phyloP scores from a whole-genome alignment of 2,797 vertebrate genomes.

The Parauchenoglanis punctatus region DNA sequence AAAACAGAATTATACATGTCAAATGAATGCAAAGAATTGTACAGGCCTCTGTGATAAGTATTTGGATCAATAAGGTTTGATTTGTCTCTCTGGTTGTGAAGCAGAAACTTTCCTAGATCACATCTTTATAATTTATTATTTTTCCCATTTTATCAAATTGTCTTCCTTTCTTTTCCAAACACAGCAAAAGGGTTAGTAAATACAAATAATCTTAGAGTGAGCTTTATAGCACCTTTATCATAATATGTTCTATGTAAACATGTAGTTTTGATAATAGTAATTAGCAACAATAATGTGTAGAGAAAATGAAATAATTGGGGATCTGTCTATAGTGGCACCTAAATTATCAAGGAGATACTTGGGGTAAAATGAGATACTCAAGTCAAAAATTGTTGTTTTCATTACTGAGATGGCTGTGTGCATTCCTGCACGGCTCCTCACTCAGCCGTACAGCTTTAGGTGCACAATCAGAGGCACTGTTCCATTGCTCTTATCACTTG shows the following conservation, averaged over 20 bases:
- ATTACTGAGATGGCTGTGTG: constrained; percentile 59
- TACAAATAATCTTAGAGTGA: neutral
- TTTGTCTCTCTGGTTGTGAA: constrained; percentile 51
- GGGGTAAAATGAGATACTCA: constrained; percentile 42
- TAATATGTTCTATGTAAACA: neutral
- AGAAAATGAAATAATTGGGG: neutral
- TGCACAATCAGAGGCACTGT: constrained; percentile 72
- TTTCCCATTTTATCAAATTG: neutral
- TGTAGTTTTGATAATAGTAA: constrained; percentile 3
- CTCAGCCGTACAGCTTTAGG: constrained; percentile 61
- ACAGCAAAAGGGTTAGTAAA: neutral
- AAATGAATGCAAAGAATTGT: constrained; percentile 65
- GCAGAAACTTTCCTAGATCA: neutral
- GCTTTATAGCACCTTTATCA: neutral
- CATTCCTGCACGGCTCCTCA: constrained; percentile 70
- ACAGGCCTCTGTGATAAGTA: constrained; percentile 61
- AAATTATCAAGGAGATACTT: constrained; percentile 36
- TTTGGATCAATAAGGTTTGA: constrained; percentile 66
- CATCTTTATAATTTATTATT: constrained; percentile 15
- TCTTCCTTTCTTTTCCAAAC: constrained; percentile 3
- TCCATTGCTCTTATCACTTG: constrained; percentile 71
- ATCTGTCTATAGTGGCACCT: constrained; percentile 22
- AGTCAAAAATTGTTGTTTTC: constrained; percentile 62
- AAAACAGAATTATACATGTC: constrained; percentile 62
- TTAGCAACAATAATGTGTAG: neutral